Evolutionary conservation across 2,113 vertebrate species (phyloP).

Genomic region (Recurvirostra avosetta): DNA sequence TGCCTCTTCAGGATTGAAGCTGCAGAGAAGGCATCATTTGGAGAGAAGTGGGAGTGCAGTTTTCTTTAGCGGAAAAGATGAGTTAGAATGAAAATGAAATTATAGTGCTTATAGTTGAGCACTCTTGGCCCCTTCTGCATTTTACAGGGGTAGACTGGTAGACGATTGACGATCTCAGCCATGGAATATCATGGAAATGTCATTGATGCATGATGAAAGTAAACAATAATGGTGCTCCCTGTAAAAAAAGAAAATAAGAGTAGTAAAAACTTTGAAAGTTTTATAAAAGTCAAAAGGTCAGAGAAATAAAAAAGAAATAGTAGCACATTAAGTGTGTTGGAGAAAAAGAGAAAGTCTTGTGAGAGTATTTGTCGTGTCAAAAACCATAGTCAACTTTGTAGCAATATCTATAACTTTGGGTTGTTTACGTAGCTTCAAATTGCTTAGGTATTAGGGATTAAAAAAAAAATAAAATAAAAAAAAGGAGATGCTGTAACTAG

Average conservation of each 20-base stretch:
- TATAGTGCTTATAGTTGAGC: neutral
- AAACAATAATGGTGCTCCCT: neutral
- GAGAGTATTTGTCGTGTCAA: neutral
- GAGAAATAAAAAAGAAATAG: neutral
- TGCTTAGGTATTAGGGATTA: neutral
- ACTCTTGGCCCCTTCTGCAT: neutral
- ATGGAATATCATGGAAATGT: neutral
- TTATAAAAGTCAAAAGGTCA: neutral
- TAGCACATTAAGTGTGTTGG: neutral
- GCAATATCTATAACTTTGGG: neutral
- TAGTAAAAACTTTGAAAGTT: neutral
- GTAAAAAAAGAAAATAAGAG: neutral
- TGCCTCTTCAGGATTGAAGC: neutral
- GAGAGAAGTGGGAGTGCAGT: neutral
- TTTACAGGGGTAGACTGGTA: neutral
- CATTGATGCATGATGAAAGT: neutral
- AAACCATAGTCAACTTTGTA: neutral
- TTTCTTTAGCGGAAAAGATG: neutral
- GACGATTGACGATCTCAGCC: neutral
- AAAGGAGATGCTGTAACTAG: neutral
- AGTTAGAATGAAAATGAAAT: neutral
- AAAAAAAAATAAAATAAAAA: neutral
- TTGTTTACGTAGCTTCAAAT: neutral
- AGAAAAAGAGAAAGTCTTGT: neutral
- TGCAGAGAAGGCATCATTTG: neutral